Base-by-base conservation (phyloP, 2,113 vertebrate genomes). In the Pelmatolapia mariae region DNA sequence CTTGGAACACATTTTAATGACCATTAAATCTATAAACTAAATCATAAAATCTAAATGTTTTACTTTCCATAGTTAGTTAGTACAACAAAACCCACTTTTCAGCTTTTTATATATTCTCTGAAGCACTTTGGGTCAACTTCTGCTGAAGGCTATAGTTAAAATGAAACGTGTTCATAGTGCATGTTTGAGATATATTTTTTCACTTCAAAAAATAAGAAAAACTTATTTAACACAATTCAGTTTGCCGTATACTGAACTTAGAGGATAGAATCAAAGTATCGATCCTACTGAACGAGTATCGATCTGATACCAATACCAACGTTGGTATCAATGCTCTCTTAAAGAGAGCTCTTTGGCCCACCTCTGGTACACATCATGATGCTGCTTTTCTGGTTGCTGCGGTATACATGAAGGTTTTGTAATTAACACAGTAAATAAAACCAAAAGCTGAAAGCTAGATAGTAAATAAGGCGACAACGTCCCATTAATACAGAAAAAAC, bases 201-300 rank as follows among this genome's bases (percentile, higher is more conserved):
- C 59, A 36, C 18, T 5, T 36, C 16, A 63, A 63, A 63, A 36
- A 63, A n/a, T 7, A 5, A 36, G 31, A 36, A 36, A 12, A 63
- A 36, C 59, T 5, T 36, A 63, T 63, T 66, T n/a, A 66, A n/a
- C 61, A 66, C 33, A 66, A 38, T 66, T 66, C 61, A 61, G 57
- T 61, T 61, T 0, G 29, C 29, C 33, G 36, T 19, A 66, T n/a
- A n/a, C 18, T 36, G 61, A 66, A 66, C 6, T 5, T 38, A 12
- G 61, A 66, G 19, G 33, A 66, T 0, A n/a, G 0, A 0, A 38
- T 36, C 19, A 38, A 66, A 66, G 33, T 38, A 66, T 66, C 4
- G 6, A 36, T 66, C 31, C 18, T 36, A 36, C 18, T 0, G 18
- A 38, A 38, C 10, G 3, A 12, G 18, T 38, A n/a, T 38, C 1